Evolutionary conservation across 2,888 invertebrate species (phyloP), one percentile per base, ranked within the genome.

Genomic region (Neoascia interrupta): DNA sequence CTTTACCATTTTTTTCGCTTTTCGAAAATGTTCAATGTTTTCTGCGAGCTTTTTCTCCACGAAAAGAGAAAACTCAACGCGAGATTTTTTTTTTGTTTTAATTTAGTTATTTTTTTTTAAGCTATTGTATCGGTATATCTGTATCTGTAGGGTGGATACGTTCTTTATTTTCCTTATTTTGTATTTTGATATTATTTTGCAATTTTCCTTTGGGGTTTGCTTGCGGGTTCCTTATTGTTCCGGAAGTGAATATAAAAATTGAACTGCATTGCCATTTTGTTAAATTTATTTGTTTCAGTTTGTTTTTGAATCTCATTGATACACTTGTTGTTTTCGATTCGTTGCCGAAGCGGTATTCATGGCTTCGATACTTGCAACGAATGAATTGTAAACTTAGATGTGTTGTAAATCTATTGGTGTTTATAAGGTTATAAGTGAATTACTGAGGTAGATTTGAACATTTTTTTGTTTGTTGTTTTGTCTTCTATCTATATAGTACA

Each of bases 1-100:
- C 70, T 81, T 81, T 81, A 81, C 81, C 81, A 81, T 81, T 81
- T 81, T 79, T 80, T 80, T 76, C 72, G 70, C 66, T 81, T 75
- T 81, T 81, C 66, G 81, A 72, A 70, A 75, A 72, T 72, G 68
- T 69, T 73, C 66, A 68, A 73, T 31, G 66, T 68, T 73, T 79
- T 79, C 79, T 79, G 79, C 79, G 79, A 73, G 79, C 79, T 73
- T 73, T 79, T 66, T 73, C 73, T 73, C 79, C 73, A 56, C 72
- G 73, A 63, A 68, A 45, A 73, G 79, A 73, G 79, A 79, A 79
- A 79, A 79, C 37, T 61, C 54, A 68, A 72, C 79, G 73, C 79
- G 66, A 61, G 73, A 54, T 60, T 49, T 16, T 43, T 34, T 64
- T 28, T 19, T 60, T 51, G 11, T 43, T 56, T 58, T 23, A 47